Evolutionary conservation across 2,797 vertebrate species (phyloP), one percentile per base, ranked within the genome.

Genomic region (Clamator glandarius): DNA sequence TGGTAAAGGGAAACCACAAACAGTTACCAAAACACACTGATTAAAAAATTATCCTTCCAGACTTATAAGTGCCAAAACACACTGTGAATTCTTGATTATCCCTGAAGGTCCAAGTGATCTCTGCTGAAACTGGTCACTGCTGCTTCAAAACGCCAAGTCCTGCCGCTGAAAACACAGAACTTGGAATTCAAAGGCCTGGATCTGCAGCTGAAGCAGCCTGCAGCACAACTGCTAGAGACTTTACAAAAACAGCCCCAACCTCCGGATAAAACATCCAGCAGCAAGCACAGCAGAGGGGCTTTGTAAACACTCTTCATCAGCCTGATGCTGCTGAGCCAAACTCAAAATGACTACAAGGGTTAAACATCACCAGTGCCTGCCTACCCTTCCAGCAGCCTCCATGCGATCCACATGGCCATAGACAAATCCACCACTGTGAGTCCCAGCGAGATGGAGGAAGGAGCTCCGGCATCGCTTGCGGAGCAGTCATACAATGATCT

Each of bases 361-460:
- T 97, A 96, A 93, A 89, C 50, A 42, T 76, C 13, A 46, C 62
- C 82, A 31, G 67, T 29, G 68, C 44, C 89, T 91, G 93, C 91
- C 93, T 11, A 87, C 46, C 75, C 92, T 59, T 83, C 92, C 79
- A 83, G 39, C 42, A 61, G 83, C 61, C 2, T 46, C 87, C 93
- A 77, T 15, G 41, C 76, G 89, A 84, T 61, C 73, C 15, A 12
- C 85, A 74, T 36, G 92, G 88, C 75, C 72, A 59, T 4, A 81
- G 93, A 96, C 95, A 97, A 96, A 96, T 21, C 91, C 91, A 92
- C n/a, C 96, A 89, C 94, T 96, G 92, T 95, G 92, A 87, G 76
- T 33, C 75, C 70, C 87, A 52, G 66, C 0, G 92, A 92, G 90
- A 83, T 89, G 86, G 95, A 96, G 91, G 94, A 95, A 95, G 88